Percentiles rank a stretch among this genome's conserved stretches.
Evolutionary conservation across 1,140 invertebrate genomes (phyloP).

Genomic region (Brachionus angularis): DNA sequence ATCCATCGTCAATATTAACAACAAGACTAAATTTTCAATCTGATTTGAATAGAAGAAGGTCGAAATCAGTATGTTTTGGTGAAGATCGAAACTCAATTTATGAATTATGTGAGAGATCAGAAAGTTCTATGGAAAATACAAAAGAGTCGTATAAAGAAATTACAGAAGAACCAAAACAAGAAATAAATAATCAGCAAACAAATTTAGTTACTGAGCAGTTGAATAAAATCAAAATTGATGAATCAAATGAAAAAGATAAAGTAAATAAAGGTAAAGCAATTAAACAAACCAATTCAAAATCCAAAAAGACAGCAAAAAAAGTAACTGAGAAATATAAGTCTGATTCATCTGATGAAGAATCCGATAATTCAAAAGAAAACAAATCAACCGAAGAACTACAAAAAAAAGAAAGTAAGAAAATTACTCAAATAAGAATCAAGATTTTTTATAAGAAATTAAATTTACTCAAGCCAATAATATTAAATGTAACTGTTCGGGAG

Average conservation of each 20-base stretch:
- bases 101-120: slow-evolving; percentile 6
- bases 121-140: too few species aligned
- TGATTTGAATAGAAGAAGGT: slow-evolving; percentile 19
- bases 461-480: neutral
- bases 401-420: too few species aligned
- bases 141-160: neutral
- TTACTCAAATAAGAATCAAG: too few species aligned
- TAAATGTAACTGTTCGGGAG: slow-evolving; percentile 16
- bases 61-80: slow-evolving; percentile 23
- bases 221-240: too few species aligned
- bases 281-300: neutral
- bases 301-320: neutral
- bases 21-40: neutral
- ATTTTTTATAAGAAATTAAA: too few species aligned
- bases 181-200: too few species aligned
- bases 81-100: slow-evolving; percentile 29
- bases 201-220: too few species aligned
- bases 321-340: neutral
- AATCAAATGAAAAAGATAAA: slow-evolving; percentile 1
- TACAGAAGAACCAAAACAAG: neutral
- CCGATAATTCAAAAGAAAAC: too few species aligned
- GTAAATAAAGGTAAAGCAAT: neutral
- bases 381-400: too few species aligned
- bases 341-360: slow-evolving; percentile 8
- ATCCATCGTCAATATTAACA: slow-evolving; percentile 5